Conservation (phyloP, 2,888 invertebrate genomes). For the Scaptomyza tumidula region DNA sequence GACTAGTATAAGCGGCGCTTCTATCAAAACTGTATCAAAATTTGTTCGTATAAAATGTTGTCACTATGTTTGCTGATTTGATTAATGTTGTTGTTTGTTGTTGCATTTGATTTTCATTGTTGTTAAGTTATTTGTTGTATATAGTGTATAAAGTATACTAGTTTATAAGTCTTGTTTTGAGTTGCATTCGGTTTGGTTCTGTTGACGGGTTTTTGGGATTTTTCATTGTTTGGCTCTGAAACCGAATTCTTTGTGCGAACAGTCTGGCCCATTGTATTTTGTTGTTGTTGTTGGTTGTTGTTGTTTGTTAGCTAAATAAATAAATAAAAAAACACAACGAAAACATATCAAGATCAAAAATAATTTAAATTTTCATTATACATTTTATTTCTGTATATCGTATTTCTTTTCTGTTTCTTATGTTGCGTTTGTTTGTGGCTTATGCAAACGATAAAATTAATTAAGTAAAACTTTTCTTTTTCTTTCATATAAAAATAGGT, state of each 20-base stretch:
- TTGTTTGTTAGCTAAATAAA: constrained; percentile 13
- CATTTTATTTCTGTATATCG: constrained; percentile 58
- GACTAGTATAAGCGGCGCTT: constrained; percentile 32
- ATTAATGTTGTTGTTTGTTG: constrained; percentile 15
- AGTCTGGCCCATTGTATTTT: constrained; percentile 52
- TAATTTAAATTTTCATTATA: constrained; percentile 51
- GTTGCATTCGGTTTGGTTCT: constrained; percentile 72
- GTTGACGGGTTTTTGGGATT: constrained; percentile 21
- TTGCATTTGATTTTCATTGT: constrained; percentile 41
- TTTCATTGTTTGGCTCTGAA: constrained; percentile 53
- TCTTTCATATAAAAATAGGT: constrained; percentile 58
- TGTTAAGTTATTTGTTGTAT: constrained; percentile 35
- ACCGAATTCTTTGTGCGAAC: constrained; percentile 60
- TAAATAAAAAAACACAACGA: constrained; percentile 12
- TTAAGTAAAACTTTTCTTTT: constrained; percentile 64
- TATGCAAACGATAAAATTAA: constrained; percentile 62
- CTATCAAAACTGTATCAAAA: constrained; percentile 70
- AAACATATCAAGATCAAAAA: constrained; percentile 19
- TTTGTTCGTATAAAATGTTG: constrained; percentile 53
- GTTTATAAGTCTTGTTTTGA: constrained; percentile 63
- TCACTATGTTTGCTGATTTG: constrained; percentile 35
- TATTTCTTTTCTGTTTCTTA: constrained; percentile 44
- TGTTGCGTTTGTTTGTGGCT: constrained; percentile 48
- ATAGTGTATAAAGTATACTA: constrained; percentile 1
- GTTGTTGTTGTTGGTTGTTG: neutral